phyloP scores from a whole-genome alignment of 2,113 vertebrate species.

The Rostratula benghalensis region DNA sequence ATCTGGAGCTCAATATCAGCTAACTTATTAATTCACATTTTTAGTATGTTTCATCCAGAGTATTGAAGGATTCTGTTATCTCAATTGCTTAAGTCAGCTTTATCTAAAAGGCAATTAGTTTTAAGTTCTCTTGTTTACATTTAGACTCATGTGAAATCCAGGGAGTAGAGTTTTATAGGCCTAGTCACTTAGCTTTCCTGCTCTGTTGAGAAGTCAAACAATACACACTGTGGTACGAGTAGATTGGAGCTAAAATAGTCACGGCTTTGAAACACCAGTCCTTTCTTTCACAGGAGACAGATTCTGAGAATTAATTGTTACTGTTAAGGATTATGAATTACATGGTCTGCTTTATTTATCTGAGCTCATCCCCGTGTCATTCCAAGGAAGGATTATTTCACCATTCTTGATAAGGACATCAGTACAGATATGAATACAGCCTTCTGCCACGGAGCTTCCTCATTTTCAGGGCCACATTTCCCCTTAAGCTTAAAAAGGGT shows the following conservation, averaged over 20 bases:
- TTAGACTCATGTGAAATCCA: slow-evolving; percentile 41
- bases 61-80: slow-evolving; percentile 71
- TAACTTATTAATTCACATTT: slow-evolving; percentile 78
- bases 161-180: not conserved
- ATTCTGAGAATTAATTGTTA: slow-evolving; percentile 58
- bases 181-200: not conserved
- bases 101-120: slow-evolving; percentile 69
- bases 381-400: slow-evolving; percentile 55
- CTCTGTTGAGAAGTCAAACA: slow-evolving; percentile 7
- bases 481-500: not conserved
- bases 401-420: slow-evolving; percentile 33
- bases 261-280: not conserved
- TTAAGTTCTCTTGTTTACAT: slow-evolving; percentile 61
- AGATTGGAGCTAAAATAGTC: not conserved
- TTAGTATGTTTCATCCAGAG: slow-evolving; percentile 59
- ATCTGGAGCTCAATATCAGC: slow-evolving; percentile 75
- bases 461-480: not conserved
- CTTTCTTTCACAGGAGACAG: not conserved
- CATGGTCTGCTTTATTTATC: slow-evolving; percentile 61
- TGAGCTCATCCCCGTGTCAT: slow-evolving; percentile 42
- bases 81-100: slow-evolving; percentile 75
- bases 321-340: slow-evolving; percentile 50
- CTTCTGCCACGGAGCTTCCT: slow-evolving; percentile 7
- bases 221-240: not conserved
- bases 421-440: slow-evolving; percentile 26